Evolutionary conservation across 2,113 vertebrate genomes (phyloP), one percentile per base, ranked within the genome.

Genomic region (Brachyistius frenatus): DNA sequence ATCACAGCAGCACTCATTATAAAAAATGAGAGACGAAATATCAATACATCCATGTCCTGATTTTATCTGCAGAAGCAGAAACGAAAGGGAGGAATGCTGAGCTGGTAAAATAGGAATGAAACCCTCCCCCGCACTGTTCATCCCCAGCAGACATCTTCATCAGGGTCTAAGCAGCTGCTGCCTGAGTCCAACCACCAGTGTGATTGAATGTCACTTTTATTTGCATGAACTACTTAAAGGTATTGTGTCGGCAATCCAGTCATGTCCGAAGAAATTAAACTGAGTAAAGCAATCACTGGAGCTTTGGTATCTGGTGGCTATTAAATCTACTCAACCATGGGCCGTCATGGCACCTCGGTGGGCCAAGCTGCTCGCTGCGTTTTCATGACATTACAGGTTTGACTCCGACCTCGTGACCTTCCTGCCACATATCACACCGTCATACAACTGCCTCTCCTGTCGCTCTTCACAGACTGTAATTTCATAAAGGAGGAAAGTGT

Each of bases 261-360:
- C 79, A 56, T 75, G 85, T 86, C 57, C 23, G 1, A 55, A 86
- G 35, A 70, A 85, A 84, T 86, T 66, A 84, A 80, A 83, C n/a
- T 66, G 32, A 83, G 62, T 64, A 75, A 80, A 83, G 65, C 37
- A 84, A 73, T 75, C 7, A 4, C 30, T 44, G 47, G 56, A 44
- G 68, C 57, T 11, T 71, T 50, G 31, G 72, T 52, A 50, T 77
- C 71, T 74, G 31, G 4, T 3, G 7, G 57, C 41, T 76, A 73
- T 85, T 81, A 78, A 63, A 86, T 66, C 80, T 56, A 36, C 57
- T 84, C 44, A 37, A 60, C 73, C 76, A 31, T 73, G 72, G 15
- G 50, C 35, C 15, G 0, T 31, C 31, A 1, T 13, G 60, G 70
- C 16, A 35, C 50, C 58, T 80, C 44, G 30, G 62, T 36, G 5